A percentile compares a stretch with the other conserved stretches of the same genome.
phyloP scores from a whole-genome alignment of 2,888 invertebrate species.

The Serripes groenlandicus region DNA sequence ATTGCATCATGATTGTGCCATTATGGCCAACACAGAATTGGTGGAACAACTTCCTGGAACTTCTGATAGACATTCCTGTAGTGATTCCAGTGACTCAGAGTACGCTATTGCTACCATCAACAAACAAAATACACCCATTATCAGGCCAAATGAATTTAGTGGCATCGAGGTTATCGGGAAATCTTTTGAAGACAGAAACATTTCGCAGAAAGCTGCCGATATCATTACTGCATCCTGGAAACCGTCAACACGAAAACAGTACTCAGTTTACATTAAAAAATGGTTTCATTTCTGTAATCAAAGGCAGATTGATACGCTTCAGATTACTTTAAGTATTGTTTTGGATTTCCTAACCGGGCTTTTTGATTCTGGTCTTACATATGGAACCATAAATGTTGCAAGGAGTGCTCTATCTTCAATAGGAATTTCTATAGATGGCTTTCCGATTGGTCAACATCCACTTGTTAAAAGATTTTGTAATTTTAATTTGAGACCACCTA shows the following conservation, averaged over 20 bases:
- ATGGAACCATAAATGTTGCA: no score
- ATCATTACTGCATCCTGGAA: constrained; percentile 50
- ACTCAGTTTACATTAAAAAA: constrained; percentile 38
- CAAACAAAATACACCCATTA: constrained; percentile 42
- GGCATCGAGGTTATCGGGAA: constrained; percentile 42
- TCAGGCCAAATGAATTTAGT: constrained; percentile 27
- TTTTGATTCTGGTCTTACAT: no score
- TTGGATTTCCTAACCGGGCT: no score
- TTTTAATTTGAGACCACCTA: no score
- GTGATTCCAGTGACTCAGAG: constrained; percentile 23
- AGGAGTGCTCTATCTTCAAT: no score
- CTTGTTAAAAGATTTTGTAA: no score
- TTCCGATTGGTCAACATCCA: no score
- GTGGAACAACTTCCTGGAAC: constrained; percentile 32
- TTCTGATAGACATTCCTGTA: constrained; percentile 44
- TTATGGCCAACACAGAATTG: constrained; percentile 55
- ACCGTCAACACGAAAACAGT: constrained; percentile 47
- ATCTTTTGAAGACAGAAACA: constrained; percentile 26
- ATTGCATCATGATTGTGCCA: constrained; percentile 37
- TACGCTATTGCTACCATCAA: constrained; percentile 4
- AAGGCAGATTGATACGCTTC: constrained; percentile 36
- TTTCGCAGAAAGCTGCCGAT: constrained; percentile 37
- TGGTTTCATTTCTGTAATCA: constrained; percentile 51
- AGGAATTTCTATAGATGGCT: no score
- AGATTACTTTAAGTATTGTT: constrained; percentile 31